These are phyloP conservation scores for Hartigia nigra DNA, from an alignment of 2,888 invertebrate species.

Conservation along the genomic window DNA sequence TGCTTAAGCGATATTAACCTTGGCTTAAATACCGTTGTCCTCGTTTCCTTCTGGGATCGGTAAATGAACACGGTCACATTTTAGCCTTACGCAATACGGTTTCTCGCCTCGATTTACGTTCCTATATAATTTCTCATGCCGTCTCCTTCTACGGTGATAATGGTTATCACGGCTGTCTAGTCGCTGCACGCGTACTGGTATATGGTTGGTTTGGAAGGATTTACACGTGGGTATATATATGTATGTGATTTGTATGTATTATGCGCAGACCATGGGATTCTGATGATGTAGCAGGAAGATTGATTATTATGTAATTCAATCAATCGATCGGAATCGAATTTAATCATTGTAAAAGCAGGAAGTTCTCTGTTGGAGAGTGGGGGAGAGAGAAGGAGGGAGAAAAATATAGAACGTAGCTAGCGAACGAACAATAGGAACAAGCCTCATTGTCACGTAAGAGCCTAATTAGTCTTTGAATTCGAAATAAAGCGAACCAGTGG, in stretches of 20 bases:
- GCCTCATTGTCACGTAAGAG: neutral
- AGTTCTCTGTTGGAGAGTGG: neutral
- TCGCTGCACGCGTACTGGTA: neutral
- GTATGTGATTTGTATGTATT: neutral
- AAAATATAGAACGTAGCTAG: neutral
- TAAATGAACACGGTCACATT: constrained; percentile 2
- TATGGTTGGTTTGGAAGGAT: neutral
- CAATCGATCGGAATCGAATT: neutral
- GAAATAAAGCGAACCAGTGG: neutral
- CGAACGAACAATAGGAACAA: neutral
- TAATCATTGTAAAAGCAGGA: neutral
- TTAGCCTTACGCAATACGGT: neutral
- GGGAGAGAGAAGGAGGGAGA: no score
- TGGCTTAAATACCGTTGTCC: neutral
- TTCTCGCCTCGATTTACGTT: neutral
- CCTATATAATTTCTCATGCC: neutral
- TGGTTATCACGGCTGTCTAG: neutral
- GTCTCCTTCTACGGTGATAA: neutral
- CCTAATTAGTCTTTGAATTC: neutral
- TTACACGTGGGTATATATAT: neutral
- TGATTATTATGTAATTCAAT: neutral
- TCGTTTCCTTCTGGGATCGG: neutral
- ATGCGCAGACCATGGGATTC: neutral
- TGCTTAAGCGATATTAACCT: neutral
- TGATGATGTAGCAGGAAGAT: no score